Percentiles rank a stretch among this genome's conserved stretches.
Evolutionary conservation across 2,797 vertebrate genomes (phyloP).

Genomic region (Sarcophilus harrisii): DNA sequence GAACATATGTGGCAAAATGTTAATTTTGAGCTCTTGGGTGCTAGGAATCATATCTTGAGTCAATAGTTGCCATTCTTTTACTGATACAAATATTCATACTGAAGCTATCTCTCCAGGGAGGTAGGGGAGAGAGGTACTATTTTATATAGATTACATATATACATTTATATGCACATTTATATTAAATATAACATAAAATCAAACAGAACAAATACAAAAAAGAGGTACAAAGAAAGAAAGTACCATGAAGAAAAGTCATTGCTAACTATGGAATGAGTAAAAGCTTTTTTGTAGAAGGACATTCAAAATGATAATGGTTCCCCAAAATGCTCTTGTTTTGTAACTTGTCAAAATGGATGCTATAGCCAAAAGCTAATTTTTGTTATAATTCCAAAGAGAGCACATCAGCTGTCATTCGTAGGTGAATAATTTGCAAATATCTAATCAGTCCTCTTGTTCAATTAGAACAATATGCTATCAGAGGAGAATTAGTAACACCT

Average conservation of each 20-base stretch:
- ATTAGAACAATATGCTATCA: not conserved
- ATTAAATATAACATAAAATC: not conserved
- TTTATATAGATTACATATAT: not conserved
- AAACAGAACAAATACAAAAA: not conserved
- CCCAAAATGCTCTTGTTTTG: not conserved
- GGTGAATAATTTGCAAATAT: not conserved
- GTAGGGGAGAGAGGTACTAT: not conserved
- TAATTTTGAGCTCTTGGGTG: not conserved
- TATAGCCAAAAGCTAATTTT: not conserved
- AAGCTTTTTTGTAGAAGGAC: not conserved
- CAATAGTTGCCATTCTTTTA: not conserved
- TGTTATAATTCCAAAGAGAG: not conserved
- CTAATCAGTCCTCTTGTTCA: not conserved
- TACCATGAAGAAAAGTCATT: not conserved
- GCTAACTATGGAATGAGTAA: not conserved
- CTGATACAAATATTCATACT: not conserved
- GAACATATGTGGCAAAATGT: not conserved
- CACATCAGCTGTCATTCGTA: not conserved
- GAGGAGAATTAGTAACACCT: not conserved
- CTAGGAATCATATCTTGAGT: not conserved
- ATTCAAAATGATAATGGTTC: not conserved
- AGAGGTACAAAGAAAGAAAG: not conserved
- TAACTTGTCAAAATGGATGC: not conserved
- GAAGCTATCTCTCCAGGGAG: not conserved
- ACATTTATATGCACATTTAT: too few species aligned